Evolutionary conservation across 2,888 invertebrate genomes (phyloP).

Genomic region (Linnaemya vulpina): DNA sequence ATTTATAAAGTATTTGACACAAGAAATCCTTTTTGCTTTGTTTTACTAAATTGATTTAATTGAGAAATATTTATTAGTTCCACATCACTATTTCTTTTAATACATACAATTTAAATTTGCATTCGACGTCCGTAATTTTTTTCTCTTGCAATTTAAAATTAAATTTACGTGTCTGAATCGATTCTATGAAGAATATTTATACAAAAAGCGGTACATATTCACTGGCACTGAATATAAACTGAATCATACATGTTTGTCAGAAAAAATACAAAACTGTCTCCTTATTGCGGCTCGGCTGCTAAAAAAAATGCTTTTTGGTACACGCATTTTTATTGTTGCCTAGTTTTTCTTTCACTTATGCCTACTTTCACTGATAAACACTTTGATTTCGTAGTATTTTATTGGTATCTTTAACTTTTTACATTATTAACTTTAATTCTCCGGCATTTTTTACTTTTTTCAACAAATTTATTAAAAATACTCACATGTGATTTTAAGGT

Average conservation of each 20-base stretch:
- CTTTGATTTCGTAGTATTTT: slow-evolving; percentile 26
- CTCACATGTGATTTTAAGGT: slow-evolving; percentile 96
- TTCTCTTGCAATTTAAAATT: slow-evolving; percentile 2
- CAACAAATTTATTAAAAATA: slow-evolving; percentile 79
- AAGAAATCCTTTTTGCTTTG: background rate
- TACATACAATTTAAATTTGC: background rate
- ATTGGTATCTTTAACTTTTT: slow-evolving; percentile 14
- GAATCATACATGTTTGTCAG: slow-evolving; percentile 61
- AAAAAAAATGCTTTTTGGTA: slow-evolving; percentile 51
- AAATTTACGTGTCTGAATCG: slow-evolving; percentile 15
- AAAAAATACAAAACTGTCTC: slow-evolving; percentile 51
- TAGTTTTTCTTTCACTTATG: slow-evolving; percentile 38
- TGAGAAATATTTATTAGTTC: background rate
- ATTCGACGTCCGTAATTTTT: background rate
- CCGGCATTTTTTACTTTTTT: slow-evolving; percentile 39
- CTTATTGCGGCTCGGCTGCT: slow-evolving; percentile 53
- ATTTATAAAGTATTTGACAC: background rate
- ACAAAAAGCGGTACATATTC: slow-evolving; percentile 48
- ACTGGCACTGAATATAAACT: slow-evolving; percentile 49
- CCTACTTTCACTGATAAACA: slow-evolving; percentile 48
- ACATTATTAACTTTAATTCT: slow-evolving; percentile 52
- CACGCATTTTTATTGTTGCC: slow-evolving; percentile 52
- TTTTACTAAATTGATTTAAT: background rate
- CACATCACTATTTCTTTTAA: background rate
- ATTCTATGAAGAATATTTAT: slow-evolving; percentile 11